Evolutionary conservation across 2,113 vertebrate genomes (phyloP).

Genomic region (Polyodon spathula): DNA sequence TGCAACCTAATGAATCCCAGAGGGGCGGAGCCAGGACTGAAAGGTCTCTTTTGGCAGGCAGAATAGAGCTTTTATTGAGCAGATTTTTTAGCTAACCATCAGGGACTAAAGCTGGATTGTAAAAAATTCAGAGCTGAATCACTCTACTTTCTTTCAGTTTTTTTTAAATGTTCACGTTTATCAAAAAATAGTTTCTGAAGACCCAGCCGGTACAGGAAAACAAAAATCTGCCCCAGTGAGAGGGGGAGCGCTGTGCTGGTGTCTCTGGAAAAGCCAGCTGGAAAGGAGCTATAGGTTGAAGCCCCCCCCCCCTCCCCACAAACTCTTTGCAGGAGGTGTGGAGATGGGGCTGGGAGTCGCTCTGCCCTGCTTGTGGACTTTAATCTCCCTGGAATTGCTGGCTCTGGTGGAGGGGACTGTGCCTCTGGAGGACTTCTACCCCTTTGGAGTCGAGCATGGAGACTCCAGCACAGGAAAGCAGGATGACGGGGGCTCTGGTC

Average conservation of each 20-base stretch:
- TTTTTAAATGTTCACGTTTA: slow-evolving; percentile 49
- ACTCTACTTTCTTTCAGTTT: slow-evolving; percentile 43
- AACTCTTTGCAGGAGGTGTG: slow-evolving; percentile 43
- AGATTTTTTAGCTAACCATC: slow-evolving; percentile 70
- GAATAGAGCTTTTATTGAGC: slow-evolving; percentile 77
- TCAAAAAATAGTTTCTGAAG: slow-evolving; percentile 29
- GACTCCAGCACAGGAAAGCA: slow-evolving; percentile 57
- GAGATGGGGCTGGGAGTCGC: slow-evolving; percentile 45
- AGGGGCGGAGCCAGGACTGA: slow-evolving; percentile 59
- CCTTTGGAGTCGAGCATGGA: slow-evolving; percentile 64
- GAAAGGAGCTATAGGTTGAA: slow-evolving; percentile 25
- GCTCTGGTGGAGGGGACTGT: slow-evolving; percentile 49
- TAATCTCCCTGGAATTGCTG: slow-evolving; percentile 45
- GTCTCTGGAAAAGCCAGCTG: slow-evolving; percentile 14
- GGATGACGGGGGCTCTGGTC: slow-evolving; percentile 90
- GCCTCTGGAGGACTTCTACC: slow-evolving; percentile 82
- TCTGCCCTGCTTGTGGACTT: slow-evolving; percentile 44
- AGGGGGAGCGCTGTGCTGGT: slow-evolving; percentile 25
- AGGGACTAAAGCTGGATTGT: slow-evolving; percentile 68
- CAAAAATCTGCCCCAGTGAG: slow-evolving; percentile 50
- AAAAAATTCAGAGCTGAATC: slow-evolving; percentile 48
- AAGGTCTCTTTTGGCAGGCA: slow-evolving; percentile 71
- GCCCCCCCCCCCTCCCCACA: slow-evolving; percentile 16
- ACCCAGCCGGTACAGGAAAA: slow-evolving; percentile 56
- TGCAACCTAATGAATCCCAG: slow-evolving; percentile 67